Conservation (phyloP, 2,797 vertebrate species). For the Tadarida brasiliensis region DNA sequence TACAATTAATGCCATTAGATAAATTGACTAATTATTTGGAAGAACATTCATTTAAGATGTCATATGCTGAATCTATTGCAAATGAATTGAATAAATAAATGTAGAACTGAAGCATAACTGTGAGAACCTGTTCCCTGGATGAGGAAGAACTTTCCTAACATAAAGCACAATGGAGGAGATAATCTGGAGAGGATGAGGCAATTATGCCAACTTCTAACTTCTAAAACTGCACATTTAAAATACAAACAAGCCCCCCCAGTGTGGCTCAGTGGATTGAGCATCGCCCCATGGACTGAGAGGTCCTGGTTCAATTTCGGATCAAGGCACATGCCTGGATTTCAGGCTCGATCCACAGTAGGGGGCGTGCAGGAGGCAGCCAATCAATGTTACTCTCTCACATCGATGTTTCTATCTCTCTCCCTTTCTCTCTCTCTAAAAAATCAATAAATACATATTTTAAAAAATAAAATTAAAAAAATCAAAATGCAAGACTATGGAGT, state of each 20-base stretch:
- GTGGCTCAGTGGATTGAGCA: no score
- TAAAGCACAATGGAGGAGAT: background rate
- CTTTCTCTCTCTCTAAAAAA: no score
- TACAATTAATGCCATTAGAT: background rate
- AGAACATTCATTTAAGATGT: background rate
- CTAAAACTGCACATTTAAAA: conserved; percentile 39
- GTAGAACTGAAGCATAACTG: background rate
- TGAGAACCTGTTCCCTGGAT: background rate
- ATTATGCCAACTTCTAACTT: background rate
- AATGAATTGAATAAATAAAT: conserved; percentile 14
- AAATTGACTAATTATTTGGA: conserved; percentile 13
- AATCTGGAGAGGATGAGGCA: background rate
- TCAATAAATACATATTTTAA: no score
- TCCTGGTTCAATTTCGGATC: no score
- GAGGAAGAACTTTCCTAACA: background rate
- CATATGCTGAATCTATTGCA: background rate
- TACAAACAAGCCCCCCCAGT: no score
- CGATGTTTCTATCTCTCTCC: no score
- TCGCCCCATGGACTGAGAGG: no score
- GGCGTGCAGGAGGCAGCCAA: no score
- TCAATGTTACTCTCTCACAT: no score
- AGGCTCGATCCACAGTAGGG: no score
- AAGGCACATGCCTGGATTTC: no score
- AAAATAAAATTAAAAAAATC: background rate
- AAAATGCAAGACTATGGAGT: background rate